These are phyloP conservation scores for Menidia menidia DNA, from an alignment of 2,797 vertebrate species.

Conservation along the genomic window DNA sequence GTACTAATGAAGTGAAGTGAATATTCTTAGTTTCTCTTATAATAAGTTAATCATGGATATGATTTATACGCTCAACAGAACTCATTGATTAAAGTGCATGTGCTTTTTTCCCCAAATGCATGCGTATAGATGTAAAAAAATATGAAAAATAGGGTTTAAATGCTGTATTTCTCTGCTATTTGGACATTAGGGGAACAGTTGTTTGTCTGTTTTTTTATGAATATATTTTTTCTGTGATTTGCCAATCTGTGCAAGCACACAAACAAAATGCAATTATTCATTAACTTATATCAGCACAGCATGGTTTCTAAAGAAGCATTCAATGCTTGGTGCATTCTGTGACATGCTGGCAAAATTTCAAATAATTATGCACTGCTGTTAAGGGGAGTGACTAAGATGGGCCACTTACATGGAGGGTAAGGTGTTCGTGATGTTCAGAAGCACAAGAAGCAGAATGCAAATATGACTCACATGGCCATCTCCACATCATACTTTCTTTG, in stretches of 20 bases:
- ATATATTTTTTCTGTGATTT: slow-evolving; percentile 37
- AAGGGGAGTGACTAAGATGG: background rate
- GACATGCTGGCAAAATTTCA: slow-evolving; percentile 17
- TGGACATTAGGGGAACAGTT: slow-evolving; percentile 36
- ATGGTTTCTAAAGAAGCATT: slow-evolving; percentile 27
- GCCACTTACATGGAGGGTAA: background rate
- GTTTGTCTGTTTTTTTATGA: slow-evolving; percentile 6
- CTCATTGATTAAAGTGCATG: slow-evolving; percentile 30
- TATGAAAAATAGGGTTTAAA: slow-evolving; percentile 43
- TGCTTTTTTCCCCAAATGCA: too few relatives aligned
- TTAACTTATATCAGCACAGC: slow-evolving; percentile 36
- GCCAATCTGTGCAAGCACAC: slow-evolving; percentile 21
- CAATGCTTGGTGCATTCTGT: slow-evolving; percentile 16
- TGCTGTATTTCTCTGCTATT: slow-evolving; percentile 43
- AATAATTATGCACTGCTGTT: slow-evolving; percentile 11
- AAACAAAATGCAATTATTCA: slow-evolving; percentile 19
- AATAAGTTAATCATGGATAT: slow-evolving; percentile 47
- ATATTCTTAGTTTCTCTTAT: slow-evolving; percentile 35
- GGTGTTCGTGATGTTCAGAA: too few relatives aligned
- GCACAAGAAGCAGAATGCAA: too few relatives aligned
- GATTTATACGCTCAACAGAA: slow-evolving; percentile 25
- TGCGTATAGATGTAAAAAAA: slow-evolving; percentile 26
- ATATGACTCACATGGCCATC: too few relatives aligned
- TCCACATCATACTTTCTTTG: too few relatives aligned
- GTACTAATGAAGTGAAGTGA: slow-evolving; percentile 35